Evolutionary conservation across 2,113 vertebrate genomes (phyloP), one percentile per base, ranked within the genome.

Genomic region (Perca flavescens): DNA sequence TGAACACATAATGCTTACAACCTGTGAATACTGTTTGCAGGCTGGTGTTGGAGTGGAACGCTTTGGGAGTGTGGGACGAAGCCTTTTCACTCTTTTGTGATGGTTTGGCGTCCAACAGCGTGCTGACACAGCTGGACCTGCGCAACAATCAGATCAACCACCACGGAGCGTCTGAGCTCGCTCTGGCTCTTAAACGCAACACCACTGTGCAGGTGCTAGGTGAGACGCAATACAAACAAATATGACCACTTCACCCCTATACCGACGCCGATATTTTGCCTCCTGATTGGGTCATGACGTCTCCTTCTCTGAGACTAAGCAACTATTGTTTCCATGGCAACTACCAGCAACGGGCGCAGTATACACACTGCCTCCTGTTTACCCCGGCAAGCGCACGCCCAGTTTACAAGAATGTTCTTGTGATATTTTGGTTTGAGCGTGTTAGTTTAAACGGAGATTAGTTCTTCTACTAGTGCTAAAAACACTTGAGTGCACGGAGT

Each of bases 91-190:
- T 95, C 4, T 97, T 99, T 85, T 99, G 97, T 64, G 95, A 96
- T 21, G 97, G 97, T 12, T 86, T 99, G 76, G 92, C 94, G 10
- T 94, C 92, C 83, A 99, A 97, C 71, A 47, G 28, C 0, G 7
- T 31, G 14, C 94, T 99, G 34, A 94, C 63, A 9, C 94, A 84
- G 36, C 95, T 99, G 17, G 98, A 99, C 90, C 95, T 99, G 58
- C 97, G 98, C 67, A 99, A 97, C 86, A 99, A 99, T 88, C 98
- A 99, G 93, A 97, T 99, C 90, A 97, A 91, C 94, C 98, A 98
- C 84, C 95, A 95, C 21, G 98, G 97, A 16, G 97, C 96, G 0
- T 94, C 93, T 31, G 96, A 96, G 83, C 94, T 99, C 25, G 95
- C 96, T 2, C 28, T 94, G 77, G 96, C 97, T 2, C 93, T 99